A percentile compares a stretch with the other conserved stretches of the same genome.
These are phyloP conservation scores for Falco cherrug DNA, from an alignment of 2,797 vertebrate genomes.

Conservation along the genomic window DNA sequence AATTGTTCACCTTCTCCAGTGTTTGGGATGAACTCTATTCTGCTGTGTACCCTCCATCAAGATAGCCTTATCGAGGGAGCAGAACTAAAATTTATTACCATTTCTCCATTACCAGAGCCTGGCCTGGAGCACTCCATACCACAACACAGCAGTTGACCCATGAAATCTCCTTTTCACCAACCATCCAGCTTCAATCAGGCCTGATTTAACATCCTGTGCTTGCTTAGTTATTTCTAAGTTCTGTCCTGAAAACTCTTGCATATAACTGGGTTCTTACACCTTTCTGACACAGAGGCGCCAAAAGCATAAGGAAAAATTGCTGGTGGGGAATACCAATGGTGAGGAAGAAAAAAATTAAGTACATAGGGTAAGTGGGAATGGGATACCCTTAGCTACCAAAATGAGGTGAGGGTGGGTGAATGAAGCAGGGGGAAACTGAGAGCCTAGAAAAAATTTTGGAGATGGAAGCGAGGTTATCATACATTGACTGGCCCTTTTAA, in stretches of 20 bases:
- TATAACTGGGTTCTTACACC: background rate
- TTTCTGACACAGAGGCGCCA: background rate
- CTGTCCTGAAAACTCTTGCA: background rate
- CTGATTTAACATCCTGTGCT: background rate
- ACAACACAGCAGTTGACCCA: background rate
- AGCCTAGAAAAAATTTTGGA: background rate
- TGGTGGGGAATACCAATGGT: background rate
- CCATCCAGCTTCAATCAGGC: background rate
- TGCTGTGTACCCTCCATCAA: background rate
- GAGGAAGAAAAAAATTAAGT: background rate
- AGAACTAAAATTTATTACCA: background rate
- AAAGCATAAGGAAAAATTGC: background rate
- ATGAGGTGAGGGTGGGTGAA: background rate
- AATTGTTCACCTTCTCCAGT: background rate
- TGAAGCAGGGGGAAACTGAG: background rate
- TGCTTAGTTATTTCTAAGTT: background rate
- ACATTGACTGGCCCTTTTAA: background rate
- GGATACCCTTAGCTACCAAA: background rate
- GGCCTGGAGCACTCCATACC: background rate
- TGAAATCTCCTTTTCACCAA: background rate
- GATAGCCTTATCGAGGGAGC: background rate
- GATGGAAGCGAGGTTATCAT: background rate
- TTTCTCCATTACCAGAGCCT: background rate
- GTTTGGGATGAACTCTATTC: background rate
- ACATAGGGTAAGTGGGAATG: background rate